Evolutionary conservation across 2,797 vertebrate species (phyloP), one percentile per base, ranked within the genome.

Genomic region (Lemur catta): DNA sequence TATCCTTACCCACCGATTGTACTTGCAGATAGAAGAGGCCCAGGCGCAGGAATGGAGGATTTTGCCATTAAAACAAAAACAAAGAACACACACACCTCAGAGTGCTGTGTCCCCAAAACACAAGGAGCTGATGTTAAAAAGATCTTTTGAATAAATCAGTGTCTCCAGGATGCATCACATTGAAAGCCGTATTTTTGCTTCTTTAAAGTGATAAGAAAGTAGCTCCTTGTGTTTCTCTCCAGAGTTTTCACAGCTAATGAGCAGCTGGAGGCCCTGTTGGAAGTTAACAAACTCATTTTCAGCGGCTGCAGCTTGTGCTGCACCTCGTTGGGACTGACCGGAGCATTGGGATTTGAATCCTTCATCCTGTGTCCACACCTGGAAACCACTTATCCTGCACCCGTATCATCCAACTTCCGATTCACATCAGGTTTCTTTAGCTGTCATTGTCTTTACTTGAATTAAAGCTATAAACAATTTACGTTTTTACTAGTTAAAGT

Each of bases 181-280:
- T 95, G 81, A 93, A 98, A 97, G 89, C 52, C 1, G 9, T 57
- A 20, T 4, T 93, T 97, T 92, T 90, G 59, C 30, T 94, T 96
- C 94, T 97, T 95, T 74, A 81, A 94, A 93, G 79, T 61, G 15
- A 52, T 91, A 96, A 92, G 52, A 85, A 30, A 79, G 7, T 20
- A 61, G 71, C 84, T 95, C 30, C 76, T 93, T 72, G 15, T 57
- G 20, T 52, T 87, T 75, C 88, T 91, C 89, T 84, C 50, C 85
- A 30, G 90, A 46, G 71, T 35, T 61, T 18, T 95, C 88, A 79
- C 72, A 93, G 88, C 94, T 98, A 98, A 97, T 61, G 61, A 98
- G 97, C 65, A 4, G 22, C 89, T 76, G 75, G 89, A 97, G 92
- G 38, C 50, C 95, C 92, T 89, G 17, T 65, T 94, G 52, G 41